phyloP scores from a whole-genome alignment of 2,797 vertebrate species.

The Gambelia wislizenii region DNA sequence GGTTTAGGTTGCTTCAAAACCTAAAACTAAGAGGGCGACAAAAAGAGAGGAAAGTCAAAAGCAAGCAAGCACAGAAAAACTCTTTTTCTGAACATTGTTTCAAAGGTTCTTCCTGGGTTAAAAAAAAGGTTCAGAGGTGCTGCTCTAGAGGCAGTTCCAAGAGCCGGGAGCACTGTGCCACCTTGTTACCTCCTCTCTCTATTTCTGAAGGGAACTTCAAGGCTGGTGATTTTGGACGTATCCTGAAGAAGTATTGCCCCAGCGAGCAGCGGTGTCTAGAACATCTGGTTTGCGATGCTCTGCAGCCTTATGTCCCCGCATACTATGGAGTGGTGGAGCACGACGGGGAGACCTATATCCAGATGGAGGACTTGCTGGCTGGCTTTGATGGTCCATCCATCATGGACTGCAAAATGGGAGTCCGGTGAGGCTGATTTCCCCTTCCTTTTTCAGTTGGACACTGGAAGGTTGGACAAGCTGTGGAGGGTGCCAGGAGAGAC shows the following conservation, averaged over 20 bases:
- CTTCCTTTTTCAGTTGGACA: fast-evolving
- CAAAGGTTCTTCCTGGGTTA: too few species aligned
- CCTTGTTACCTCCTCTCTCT: background rate
- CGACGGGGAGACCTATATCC: constrained; percentile 84
- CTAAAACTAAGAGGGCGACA: too few species aligned
- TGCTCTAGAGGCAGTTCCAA: too few species aligned
- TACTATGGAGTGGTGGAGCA: constrained; percentile 85
- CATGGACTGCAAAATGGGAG: constrained; percentile 96
- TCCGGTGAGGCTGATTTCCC: constrained; percentile 78
- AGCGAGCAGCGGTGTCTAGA: constrained; percentile 85
- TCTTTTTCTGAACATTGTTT: too few species aligned
- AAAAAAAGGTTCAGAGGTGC: too few species aligned
- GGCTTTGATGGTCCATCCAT: constrained; percentile 87
- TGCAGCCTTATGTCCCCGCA: constrained; percentile 85
- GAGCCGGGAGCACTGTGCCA: background rate
- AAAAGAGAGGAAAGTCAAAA: too few species aligned
- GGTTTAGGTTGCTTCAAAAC: too few species aligned
- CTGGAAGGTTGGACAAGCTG: too few species aligned
- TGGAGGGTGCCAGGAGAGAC: background rate
- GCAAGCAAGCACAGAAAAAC: too few species aligned
- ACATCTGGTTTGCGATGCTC: constrained; percentile 81
- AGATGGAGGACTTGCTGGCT: constrained; percentile 88
- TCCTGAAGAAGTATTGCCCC: constrained; percentile 87
- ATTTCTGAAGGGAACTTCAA: constrained; percentile 84
- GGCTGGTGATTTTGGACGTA: constrained; percentile 85